Conservation (phyloP, 2,888 invertebrate species). For the Sabatieria punctata region DNA sequence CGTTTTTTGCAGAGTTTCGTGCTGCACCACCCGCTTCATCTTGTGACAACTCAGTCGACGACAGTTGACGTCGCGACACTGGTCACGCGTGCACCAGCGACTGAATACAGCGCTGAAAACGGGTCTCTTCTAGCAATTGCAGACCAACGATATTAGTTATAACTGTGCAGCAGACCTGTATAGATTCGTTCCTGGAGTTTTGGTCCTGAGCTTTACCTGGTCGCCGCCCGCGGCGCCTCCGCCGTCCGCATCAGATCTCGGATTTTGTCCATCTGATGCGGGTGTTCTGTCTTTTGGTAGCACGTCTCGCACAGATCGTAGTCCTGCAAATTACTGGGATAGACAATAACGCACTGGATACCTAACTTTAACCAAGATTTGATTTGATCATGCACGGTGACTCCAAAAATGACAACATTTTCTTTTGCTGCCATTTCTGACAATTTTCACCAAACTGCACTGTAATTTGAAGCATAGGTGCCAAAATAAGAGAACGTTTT, state of each 20-base stretch:
- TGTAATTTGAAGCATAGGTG: too few relatives aligned
- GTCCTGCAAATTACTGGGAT: constrained; percentile 58
- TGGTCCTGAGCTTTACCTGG: constrained; percentile 45
- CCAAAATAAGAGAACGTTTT: too few relatives aligned
- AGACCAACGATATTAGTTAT: too few relatives aligned
- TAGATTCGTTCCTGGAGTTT: constrained; percentile 14
- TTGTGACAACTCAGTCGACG: constrained; percentile 89
- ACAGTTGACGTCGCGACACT: constrained; percentile 96
- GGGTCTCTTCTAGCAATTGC: too few relatives aligned
- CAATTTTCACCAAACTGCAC: too few relatives aligned
- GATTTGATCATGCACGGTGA: too few relatives aligned
- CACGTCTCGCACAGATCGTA: constrained; percentile 92
- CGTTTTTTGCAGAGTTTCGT: constrained; percentile 81
- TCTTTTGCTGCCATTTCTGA: too few relatives aligned
- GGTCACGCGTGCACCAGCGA: constrained; percentile 91
- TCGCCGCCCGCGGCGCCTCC: constrained; percentile 44
- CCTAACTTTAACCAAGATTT: too few relatives aligned
- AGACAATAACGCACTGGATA: too few relatives aligned
- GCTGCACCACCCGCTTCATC: constrained; percentile 97
- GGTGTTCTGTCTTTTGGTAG: constrained; percentile 80
- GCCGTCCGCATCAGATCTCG: constrained; percentile 35
- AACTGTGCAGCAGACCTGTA: too few relatives aligned
- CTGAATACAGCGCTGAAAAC: constrained; percentile 79
- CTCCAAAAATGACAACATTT: too few relatives aligned
- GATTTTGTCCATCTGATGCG: constrained; percentile 91